A percentile compares a stretch with the other conserved stretches of the same genome.
These are phyloP conservation scores for Elaeidobius kamerunicus DNA, from an alignment of 2,888 invertebrate species.

Conservation along the genomic window DNA sequence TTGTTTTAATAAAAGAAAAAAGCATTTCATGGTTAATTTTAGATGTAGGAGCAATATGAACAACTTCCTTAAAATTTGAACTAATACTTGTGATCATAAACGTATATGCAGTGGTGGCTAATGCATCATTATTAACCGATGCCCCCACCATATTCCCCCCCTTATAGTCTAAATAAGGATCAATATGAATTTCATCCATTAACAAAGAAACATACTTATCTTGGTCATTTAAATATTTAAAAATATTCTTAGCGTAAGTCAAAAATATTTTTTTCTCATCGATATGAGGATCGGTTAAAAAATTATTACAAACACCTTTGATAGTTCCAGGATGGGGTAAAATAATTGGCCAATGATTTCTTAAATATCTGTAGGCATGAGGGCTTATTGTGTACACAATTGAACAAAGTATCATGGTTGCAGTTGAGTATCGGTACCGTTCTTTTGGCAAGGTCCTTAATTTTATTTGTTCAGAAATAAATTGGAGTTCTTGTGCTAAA, in stretches of 20 bases:
- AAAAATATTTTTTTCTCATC: slow-evolving; percentile 2
- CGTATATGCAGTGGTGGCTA: background rate
- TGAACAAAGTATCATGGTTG: slow-evolving; percentile 10
- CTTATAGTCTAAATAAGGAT: slow-evolving; percentile 1
- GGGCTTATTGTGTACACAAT: slow-evolving; percentile 20
- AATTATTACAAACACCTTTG: slow-evolving; percentile 4
- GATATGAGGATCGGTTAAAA: slow-evolving; percentile 10
- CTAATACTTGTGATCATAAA: slow-evolving; percentile 14
- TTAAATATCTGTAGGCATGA: slow-evolving; percentile 14
- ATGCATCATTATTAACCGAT: background rate
- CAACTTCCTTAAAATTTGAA: slow-evolving; percentile 18
- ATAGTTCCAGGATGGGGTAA: slow-evolving; percentile 11
- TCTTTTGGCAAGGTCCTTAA: slow-evolving; percentile 12
- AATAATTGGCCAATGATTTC: slow-evolving; percentile 10
- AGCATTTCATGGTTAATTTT: slow-evolving; percentile 7
- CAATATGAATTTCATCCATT: slow-evolving; percentile 6
- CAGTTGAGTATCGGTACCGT: slow-evolving; percentile 13
- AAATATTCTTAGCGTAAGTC: slow-evolving; percentile 2
- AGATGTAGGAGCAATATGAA: slow-evolving; percentile 10
- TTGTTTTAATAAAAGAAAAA: slow-evolving; percentile 1
- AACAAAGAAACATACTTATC: slow-evolving; percentile 1
- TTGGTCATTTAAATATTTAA: slow-evolving; percentile 4
- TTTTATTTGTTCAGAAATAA: background rate
- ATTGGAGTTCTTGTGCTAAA: background rate
- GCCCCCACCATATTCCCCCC: background rate